Evolutionary conservation across 1,140 invertebrate genomes (phyloP), one percentile per base, ranked within the genome.

Genomic region (Sarcophaga peregrina): DNA sequence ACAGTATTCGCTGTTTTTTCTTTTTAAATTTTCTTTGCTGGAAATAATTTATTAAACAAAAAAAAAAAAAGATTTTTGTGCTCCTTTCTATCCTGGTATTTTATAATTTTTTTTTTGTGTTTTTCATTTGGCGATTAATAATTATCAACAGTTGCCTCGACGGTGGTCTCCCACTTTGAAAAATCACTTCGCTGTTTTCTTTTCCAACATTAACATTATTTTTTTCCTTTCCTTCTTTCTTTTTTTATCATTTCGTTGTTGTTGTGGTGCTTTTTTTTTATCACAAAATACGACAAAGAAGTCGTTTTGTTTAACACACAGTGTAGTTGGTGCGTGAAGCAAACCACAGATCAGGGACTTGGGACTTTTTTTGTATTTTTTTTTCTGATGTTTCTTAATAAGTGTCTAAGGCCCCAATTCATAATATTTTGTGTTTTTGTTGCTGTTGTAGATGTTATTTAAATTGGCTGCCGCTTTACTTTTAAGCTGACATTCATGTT

Each of bases 161-260:
- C 75, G 75, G 75, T 78, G 75, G 75, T 78, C 75, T 78, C 75
- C 75, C 75, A 78, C 47, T 78, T 78, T 78, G 75, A 78, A 78
- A 78, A 78, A 78, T 78, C 75, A 78, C 75, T 78, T 78, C 50
- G 75, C 75, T 76, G 74, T 76, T 76, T 76, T 76, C 74, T 17
- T 58, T 58, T 58, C 74, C 17, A 72, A 25, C 62, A 25, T 25
- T n/a, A 68, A 68, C 15, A 68, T 68, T 4, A 37, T 37, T 37
- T 37, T 58, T n/a, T 58, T 58, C 54, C 6, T n/a, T 68, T 68
- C 8, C 20, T 68, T 68, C n/a, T 68, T 8, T 58, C 15, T 5
- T 58, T 58, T 8, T n/a, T 62, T 13, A 13, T 58, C 54, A 7
- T 58, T 58, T 58, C 13, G 13, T n/a, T 58, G 54, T 10, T 10